These are phyloP conservation scores for Gila robusta DNA, from an alignment of 2,797 vertebrate genomes.

Conservation along the genomic window DNA sequence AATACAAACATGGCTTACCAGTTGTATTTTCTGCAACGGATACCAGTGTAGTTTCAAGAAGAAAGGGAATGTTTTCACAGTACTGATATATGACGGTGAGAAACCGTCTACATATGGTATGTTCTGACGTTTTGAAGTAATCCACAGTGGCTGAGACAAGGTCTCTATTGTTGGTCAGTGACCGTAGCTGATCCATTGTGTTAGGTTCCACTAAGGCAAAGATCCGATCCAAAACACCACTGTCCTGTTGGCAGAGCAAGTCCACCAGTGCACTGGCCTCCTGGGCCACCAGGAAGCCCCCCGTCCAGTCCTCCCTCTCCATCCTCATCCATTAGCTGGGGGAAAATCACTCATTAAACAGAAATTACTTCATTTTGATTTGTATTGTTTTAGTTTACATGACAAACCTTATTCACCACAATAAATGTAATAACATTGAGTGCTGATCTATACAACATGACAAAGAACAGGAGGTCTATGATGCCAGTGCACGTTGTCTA, in stretches of 20 bases:
- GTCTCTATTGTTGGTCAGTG: background rate
- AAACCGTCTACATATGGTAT: constrained; percentile 76
- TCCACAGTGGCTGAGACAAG: constrained; percentile 70
- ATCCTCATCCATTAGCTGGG: constrained; percentile 71
- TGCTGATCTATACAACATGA: background rate
- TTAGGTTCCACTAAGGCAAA: constrained; percentile 66
- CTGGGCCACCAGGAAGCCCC: constrained; percentile 65
- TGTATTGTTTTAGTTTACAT: background rate
- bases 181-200: constrained; percentile 1
- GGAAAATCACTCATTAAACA: background rate
- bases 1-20: constrained; percentile 36
- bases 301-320: constrained; percentile 63
- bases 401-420: background rate
- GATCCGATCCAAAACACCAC: constrained; percentile 66
- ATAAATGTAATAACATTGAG: background rate
- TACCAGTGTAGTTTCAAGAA: constrained; percentile 82
- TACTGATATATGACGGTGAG: constrained; percentile 78
- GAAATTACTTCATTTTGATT: background rate
- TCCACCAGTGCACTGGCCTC: constrained; percentile 74
- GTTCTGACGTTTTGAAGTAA: constrained; percentile 66
- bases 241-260: constrained; percentile 68
- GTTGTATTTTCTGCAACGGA: constrained; percentile 73
- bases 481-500: background rate
- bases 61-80: constrained; percentile 81
- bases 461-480: background rate